Conservation (phyloP, 2,113 vertebrate genomes). For the Probosciger aterrimus region DNA sequence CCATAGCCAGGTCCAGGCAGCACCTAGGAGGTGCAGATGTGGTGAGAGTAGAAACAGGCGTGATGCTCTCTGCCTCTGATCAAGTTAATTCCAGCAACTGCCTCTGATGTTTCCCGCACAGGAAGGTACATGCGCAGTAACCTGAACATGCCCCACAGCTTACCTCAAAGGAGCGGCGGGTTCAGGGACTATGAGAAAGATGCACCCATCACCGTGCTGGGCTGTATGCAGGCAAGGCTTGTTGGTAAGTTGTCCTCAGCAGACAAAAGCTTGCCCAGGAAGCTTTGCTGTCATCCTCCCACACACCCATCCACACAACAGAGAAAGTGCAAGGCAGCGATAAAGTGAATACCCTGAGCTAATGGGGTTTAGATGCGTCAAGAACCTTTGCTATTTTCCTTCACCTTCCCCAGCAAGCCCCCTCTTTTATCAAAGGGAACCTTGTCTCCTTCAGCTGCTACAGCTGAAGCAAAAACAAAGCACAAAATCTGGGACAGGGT, state of each 20-base stretch:
- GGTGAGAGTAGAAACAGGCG: neutral
- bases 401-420: neutral
- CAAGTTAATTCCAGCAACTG: neutral
- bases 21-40: fast-evolving
- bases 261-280: neutral
- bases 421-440: neutral
- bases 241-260: constrained; percentile 73
- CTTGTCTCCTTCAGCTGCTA: neutral
- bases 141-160: constrained; percentile 92
- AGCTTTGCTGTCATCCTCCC: neutral
- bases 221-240: constrained; percentile 91
- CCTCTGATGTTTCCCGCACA: constrained; percentile 33
- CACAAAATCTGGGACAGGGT: neutral
- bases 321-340: neutral
- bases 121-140: constrained; percentile 93
- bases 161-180: constrained; percentile 87
- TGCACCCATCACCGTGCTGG: constrained; percentile 95
- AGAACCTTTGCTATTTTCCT: neutral
- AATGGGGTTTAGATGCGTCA: fast-evolving
- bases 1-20: neutral
- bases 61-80: neutral
- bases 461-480: neutral
- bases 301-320: neutral
- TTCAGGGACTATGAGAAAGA: constrained; percentile 95
- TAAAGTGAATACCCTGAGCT: neutral